Evolutionary conservation across 2,888 invertebrate genomes (phyloP), one percentile per base, ranked within the genome.

Genomic region (Drosophila quinaria): DNA sequence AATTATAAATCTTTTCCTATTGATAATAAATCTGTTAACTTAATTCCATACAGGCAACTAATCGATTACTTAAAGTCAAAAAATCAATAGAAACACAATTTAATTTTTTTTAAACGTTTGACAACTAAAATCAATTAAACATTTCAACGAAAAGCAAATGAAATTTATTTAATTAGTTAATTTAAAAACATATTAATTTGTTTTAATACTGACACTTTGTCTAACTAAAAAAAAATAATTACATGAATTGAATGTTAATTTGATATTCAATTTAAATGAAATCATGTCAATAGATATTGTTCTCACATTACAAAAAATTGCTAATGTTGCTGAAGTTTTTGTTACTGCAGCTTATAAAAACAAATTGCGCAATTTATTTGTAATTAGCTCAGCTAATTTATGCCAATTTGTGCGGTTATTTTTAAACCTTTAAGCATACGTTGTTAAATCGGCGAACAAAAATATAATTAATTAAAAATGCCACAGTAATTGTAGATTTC

Each of bases 301-400:
- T 55, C 69, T 78, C 59, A 54, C 49, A 69, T 78, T 76, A 74
- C 74, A 73, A 65, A 19, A 37, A 49, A 63, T 37, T 54, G 31
- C 19, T 49, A 8, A 10, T 62, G 19, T 15, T 51, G 22, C 42
- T 37, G 15, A 51, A 22, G 35, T 11, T 54, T n/a, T 9, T 46
- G 39, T 46, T 37, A 56, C n/a, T 8, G 35, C 10, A 44, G 51
- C 31, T 52, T 56, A 46, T 41, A 56, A 46, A 69, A 74, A 71
- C 62, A 79, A 84, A 85, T 85, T 77, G 63, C 41, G 67, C 77
- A 73, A 87, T 87, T 84, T 73, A 81, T 81, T 77, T 71, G 71
- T 71, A 85, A 84, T 84, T 84, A 84, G 78, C 78, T 15, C 37
- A 49, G 71, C 73, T 82, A 74, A 85, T 80, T 81, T 74, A 78